A percentile compares a stretch with the other conserved stretches of the same genome.
Conservation (phyloP, 2,113 vertebrate genomes). For the Thalassoma bifasciatum region DNA sequence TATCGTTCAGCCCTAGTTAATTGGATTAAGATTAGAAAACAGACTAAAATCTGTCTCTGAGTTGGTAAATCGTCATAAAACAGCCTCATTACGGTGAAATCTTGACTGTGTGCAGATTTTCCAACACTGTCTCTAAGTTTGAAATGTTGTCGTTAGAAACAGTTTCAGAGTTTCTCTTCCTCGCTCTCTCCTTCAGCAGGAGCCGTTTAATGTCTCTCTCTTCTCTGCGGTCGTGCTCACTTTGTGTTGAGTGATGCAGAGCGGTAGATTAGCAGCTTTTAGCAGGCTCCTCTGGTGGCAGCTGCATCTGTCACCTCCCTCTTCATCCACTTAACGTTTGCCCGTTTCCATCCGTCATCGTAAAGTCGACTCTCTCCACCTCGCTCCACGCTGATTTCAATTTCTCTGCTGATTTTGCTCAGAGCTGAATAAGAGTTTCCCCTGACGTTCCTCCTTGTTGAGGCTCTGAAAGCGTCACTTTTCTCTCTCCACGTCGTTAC, state of each 20-base stretch:
- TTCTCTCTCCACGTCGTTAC: constrained; percentile 61
- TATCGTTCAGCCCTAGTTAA: too few relatives aligned
- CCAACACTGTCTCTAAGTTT: constrained; percentile 2
- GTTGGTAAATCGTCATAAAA: background rate
- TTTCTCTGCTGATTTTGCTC: constrained; percentile 6
- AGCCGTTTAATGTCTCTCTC: constrained; percentile 1
- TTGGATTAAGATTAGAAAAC: background rate
- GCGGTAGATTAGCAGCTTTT: constrained; percentile 31
- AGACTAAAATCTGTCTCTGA: too few relatives aligned
- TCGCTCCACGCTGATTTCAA: background rate
- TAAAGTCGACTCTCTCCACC: background rate
- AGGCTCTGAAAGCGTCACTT: constrained; percentile 33
- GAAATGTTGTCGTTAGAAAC: background rate
- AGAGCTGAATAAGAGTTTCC: constrained; percentile 27
- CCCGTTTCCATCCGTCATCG: constrained; percentile 35
- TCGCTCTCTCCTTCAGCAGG: background rate
- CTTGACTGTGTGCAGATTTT: background rate
- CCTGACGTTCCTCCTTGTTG: background rate
- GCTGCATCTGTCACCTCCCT: constrained; percentile 48
- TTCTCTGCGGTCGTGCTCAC: constrained; percentile 1
- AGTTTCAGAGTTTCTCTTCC: background rate
- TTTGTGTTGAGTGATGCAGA: constrained; percentile 38
- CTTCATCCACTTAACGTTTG: constrained; percentile 35
- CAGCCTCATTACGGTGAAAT: background rate
- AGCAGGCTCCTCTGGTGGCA: constrained; percentile 20